These are phyloP conservation scores for Lithodes maja DNA, from an alignment of 2,888 invertebrate genomes.

Conservation along the genomic window DNA sequence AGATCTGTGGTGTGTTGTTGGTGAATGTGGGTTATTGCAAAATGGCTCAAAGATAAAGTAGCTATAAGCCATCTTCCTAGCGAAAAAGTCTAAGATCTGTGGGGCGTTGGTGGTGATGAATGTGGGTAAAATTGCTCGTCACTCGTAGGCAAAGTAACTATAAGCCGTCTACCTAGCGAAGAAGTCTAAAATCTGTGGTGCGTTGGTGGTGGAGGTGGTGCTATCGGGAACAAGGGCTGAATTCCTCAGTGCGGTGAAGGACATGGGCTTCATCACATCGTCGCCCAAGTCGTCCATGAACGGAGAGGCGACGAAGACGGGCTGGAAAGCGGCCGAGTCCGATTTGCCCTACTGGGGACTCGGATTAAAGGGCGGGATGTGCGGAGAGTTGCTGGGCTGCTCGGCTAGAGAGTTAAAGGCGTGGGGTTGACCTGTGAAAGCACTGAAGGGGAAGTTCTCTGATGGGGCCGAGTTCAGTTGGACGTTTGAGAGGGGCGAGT, in stretches of 20 bases:
- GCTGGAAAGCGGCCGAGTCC: constrained; percentile 61
- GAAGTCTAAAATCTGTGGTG: constrained; percentile 50
- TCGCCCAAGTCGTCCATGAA: constrained; percentile 56
- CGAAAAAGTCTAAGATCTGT: constrained; percentile 50
- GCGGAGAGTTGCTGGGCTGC: background rate
- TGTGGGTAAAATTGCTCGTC: background rate
- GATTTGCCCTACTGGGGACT: constrained; percentile 64
- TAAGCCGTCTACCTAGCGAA: constrained; percentile 6
- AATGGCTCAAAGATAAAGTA: too few relatives aligned
- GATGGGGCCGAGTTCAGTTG: background rate
- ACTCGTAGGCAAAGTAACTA: too few relatives aligned
- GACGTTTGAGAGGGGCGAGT: background rate
- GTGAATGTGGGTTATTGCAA: too few relatives aligned
- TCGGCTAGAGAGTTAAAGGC: background rate
- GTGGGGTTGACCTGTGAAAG: background rate
- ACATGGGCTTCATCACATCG: constrained; percentile 61
- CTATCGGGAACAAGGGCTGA: background rate
- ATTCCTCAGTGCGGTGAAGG: constrained; percentile 8
- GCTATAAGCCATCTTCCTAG: too few relatives aligned
- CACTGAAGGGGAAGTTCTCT: background rate
- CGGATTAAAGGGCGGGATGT: constrained; percentile 49
- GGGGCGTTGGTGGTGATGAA: constrained; percentile 33
- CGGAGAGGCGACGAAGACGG: constrained; percentile 63
- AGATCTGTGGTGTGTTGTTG: too few relatives aligned
- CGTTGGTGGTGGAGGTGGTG: constrained; percentile 5